Conservation (phyloP, 2,888 invertebrate species). For the Steinernema carpocapsae region DNA sequence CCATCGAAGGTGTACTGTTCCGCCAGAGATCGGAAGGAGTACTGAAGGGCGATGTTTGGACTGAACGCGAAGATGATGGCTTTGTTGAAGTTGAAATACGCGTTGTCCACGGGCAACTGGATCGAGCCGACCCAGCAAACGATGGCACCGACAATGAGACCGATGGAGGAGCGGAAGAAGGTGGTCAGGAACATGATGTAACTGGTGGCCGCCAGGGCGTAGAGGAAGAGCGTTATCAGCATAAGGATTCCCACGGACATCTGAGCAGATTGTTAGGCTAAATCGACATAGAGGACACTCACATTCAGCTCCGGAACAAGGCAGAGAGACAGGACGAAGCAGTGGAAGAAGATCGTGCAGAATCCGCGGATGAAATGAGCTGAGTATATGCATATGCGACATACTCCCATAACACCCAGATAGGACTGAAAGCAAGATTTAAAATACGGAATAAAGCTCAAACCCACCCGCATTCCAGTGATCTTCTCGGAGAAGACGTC, state of each 20-base stretch:
- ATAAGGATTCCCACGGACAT: not conserved
- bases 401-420: slow-evolving; percentile 15
- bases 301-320: slow-evolving; percentile 16
- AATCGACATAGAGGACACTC: not conserved
- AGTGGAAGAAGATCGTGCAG: slow-evolving; percentile 22
- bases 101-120: slow-evolving; percentile 1
- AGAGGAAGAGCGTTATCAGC: not conserved
- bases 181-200: slow-evolving; percentile 14
- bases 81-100: not conserved
- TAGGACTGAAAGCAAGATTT: slow-evolving; percentile 11
- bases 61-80: not conserved
- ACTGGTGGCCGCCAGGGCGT: not conserved
- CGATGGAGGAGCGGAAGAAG: slow-evolving; percentile 13
- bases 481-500: slow-evolving; percentile 15
- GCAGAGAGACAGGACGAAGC: not conserved
- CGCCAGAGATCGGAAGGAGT: not conserved
- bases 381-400: not conserved
- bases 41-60: slow-evolving; percentile 18
- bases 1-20: slow-evolving; percentile 21
- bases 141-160: slow-evolving; percentile 15
- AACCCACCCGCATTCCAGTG: slow-evolving; percentile 28
- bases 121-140: slow-evolving; percentile 17
- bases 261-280: not conserved
- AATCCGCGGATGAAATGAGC: slow-evolving; percentile 1
- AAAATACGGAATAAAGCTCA: not conserved